A percentile compares a stretch with the other conserved stretches of the same genome.
Conservation (phyloP, 1,140 invertebrate species). For the Carposina sasakii region DNA sequence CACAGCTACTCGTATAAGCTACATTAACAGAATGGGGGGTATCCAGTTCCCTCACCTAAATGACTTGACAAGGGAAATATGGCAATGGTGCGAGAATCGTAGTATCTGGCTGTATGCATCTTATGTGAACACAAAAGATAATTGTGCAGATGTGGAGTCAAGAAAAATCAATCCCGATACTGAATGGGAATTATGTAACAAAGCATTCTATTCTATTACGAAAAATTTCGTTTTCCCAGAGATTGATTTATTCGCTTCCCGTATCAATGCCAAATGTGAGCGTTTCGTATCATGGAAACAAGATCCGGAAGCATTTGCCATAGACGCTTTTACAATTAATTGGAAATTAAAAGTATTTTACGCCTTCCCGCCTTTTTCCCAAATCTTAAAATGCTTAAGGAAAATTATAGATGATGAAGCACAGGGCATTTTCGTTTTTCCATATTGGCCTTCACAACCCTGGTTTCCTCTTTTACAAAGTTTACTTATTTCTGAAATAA, state of each 20-base stretch:
- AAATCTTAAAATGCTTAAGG: slow-evolving; percentile 22
- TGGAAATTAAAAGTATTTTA: not conserved
- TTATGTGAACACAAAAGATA: too few species aligned
- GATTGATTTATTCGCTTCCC: too few species aligned
- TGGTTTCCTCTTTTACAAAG: slow-evolving; percentile 26
- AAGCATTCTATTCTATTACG: not conserved
- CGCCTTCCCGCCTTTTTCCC: slow-evolving; percentile 17
- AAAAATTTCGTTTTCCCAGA: not conserved
- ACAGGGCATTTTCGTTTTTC: slow-evolving; percentile 3
- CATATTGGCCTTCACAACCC: slow-evolving; percentile 16
- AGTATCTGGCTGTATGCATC: not conserved
- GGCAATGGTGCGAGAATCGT: not conserved
- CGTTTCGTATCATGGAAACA: slow-evolving; percentile 6
- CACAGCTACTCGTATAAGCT: not conserved
- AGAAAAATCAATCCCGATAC: not conserved
- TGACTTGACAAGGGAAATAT: not conserved
- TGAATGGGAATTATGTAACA: not conserved
- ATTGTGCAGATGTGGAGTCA: not conserved
- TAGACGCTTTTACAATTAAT: slow-evolving; percentile 9
- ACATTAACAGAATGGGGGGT: too few species aligned
- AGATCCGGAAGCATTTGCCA: slow-evolving; percentile 6
- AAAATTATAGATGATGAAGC: slow-evolving; percentile 22
- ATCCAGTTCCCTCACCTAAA: too few species aligned
- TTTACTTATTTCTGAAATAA: slow-evolving; percentile 15
- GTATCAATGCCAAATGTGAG: slow-evolving; percentile 8